These are phyloP conservation scores for Slavum lentiscoides DNA, from an alignment of 2,888 invertebrate species.

Conservation along the genomic window DNA sequence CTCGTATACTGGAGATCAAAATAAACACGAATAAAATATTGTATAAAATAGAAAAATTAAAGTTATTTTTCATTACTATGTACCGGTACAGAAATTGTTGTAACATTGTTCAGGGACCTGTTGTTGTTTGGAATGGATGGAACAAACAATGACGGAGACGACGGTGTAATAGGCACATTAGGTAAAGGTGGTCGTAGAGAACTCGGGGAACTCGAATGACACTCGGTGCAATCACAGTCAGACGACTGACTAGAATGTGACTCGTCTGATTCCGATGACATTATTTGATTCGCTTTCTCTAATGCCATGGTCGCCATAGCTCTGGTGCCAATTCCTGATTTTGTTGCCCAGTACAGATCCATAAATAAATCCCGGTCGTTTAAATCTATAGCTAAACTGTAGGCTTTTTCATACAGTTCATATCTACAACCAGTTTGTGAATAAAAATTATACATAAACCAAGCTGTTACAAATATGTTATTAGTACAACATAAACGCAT, in stretches of 20 bases:
- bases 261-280: slow-evolving; percentile 39
- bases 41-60: not conserved
- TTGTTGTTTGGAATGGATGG: slow-evolving; percentile 29
- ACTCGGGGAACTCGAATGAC: slow-evolving; percentile 30
- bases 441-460: slow-evolving; percentile 12
- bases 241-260: slow-evolving; percentile 46
- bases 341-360: slow-evolving; percentile 79
- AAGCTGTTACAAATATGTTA: slow-evolving; percentile 6
- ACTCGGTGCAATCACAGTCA: slow-evolving; percentile 38
- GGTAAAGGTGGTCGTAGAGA: slow-evolving; percentile 38
- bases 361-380: slow-evolving; percentile 84
- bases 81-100: slow-evolving; percentile 47
- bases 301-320: slow-evolving; percentile 72
- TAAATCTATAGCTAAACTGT: slow-evolving; percentile 82
- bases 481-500: not conserved
- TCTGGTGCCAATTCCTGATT: slow-evolving; percentile 64
- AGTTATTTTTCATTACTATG: not conserved
- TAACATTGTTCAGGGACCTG: slow-evolving; percentile 30
- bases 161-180: slow-evolving; percentile 13
- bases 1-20: slow-evolving; percentile 6
- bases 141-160: slow-evolving; percentile 5
- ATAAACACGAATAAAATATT: not conserved
- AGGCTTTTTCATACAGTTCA: slow-evolving; percentile 77
- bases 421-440: slow-evolving; percentile 62
- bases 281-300: slow-evolving; percentile 66